These are phyloP conservation scores for Rhynchomys soricoides DNA, from an alignment of 2,113 vertebrate species.

Conservation along the genomic window DNA sequence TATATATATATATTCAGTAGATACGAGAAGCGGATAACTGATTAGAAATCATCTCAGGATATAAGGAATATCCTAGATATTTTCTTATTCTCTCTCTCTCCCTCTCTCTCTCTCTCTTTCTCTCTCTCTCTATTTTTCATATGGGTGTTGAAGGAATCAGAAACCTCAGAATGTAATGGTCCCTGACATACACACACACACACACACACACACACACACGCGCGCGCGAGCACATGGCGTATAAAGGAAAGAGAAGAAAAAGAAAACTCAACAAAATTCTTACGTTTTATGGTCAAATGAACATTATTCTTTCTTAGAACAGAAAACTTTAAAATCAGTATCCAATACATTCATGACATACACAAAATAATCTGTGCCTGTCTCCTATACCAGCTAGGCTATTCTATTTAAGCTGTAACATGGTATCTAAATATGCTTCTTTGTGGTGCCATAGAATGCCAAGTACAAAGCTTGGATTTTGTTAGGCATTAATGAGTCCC, in stretches of 20 bases:
- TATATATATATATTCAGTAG: background rate
- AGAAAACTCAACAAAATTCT: background rate
- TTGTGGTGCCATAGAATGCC: background rate
- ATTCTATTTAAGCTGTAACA: background rate
- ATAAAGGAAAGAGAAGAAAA: background rate
- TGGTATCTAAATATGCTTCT: background rate
- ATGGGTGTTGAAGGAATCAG: background rate
- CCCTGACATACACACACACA: background rate
- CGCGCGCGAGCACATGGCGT: no score
- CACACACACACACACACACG: rapidly evolving
- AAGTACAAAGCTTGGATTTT: background rate
- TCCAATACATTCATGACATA: background rate
- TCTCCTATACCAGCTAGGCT: background rate
- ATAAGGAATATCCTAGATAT: background rate
- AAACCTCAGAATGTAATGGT: background rate
- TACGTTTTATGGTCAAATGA: background rate
- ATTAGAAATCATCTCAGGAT: background rate
- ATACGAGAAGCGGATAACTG: background rate
- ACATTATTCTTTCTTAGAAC: background rate
- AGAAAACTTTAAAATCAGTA: background rate
- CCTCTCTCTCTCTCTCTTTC: background rate
- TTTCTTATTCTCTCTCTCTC: background rate
- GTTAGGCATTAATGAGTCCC: background rate
- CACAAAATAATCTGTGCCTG: background rate
- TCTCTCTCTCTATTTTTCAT: background rate